phyloP scores from a whole-genome alignment of 2,797 vertebrate species.

The Nasua narica region DNA sequence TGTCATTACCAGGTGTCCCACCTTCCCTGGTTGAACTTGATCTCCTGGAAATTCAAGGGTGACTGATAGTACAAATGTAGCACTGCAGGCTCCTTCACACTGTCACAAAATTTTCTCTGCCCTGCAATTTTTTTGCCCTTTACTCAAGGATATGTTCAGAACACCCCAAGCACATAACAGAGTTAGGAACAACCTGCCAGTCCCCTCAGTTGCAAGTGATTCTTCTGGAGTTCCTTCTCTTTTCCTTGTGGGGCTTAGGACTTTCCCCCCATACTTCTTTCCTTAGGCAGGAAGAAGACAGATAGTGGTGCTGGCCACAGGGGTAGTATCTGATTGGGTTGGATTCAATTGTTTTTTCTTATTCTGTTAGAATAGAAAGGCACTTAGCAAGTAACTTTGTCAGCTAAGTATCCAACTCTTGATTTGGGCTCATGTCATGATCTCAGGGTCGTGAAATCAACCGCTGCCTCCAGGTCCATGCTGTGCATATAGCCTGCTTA shows the following conservation, averaged over 20 bases:
- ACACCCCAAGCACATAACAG: background rate
- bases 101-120: background rate
- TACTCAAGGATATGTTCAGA: background rate
- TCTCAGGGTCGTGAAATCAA: background rate
- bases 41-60: background rate
- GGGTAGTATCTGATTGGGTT: background rate
- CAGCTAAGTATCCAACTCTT: too few relatives aligned
- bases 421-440: background rate
- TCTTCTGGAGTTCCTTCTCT: background rate
- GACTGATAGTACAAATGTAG: background rate
- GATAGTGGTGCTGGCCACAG: background rate
- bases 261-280: background rate
- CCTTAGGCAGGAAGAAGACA: background rate
- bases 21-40: background rate
- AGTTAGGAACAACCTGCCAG: background rate
- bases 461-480: background rate
- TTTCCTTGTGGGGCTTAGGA: background rate
- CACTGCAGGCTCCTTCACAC: background rate
- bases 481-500: background rate
- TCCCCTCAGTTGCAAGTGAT: background rate
- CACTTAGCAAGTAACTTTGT: background rate
- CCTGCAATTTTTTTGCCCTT: background rate
- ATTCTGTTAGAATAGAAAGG: background rate
- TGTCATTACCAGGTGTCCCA: background rate
- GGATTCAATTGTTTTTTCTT: background rate